phyloP scores from a whole-genome alignment of 1,140 invertebrate species.

The Andricus grossulariae region DNA sequence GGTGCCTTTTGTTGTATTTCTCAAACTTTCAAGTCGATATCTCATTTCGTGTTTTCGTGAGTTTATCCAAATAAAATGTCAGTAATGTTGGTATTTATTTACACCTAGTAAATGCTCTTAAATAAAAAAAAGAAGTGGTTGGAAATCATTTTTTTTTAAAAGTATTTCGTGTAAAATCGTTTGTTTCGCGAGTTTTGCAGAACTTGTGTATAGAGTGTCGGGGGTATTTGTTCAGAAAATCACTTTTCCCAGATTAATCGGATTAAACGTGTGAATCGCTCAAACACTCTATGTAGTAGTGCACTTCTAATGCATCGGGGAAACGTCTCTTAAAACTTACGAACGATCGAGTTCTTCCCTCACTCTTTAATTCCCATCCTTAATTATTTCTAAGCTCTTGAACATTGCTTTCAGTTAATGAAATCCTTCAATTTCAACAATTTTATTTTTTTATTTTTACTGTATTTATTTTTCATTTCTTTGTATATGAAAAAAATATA shows the following conservation, averaged over 20 bases:
- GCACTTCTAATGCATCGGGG: background rate
- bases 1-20: no score
- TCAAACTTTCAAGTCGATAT: no score
- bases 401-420: background rate
- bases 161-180: background rate
- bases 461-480: background rate
- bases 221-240: background rate
- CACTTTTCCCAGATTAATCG: background rate
- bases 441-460: background rate
- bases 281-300: background rate
- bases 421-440: no score
- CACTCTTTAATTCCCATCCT: background rate
- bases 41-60: no score
- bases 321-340: background rate
- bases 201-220: background rate
- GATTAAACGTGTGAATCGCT: slow-evolving; percentile 10
- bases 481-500: background rate
- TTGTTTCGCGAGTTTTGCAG: background rate
- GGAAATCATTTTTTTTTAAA: no score
- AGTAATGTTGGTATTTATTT: no score
- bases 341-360: slow-evolving; percentile 11
- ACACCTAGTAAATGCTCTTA: no score
- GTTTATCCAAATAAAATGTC: no score
- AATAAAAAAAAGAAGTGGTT: no score
- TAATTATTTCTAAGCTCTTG: background rate